Conservation (phyloP, 2,797 vertebrate genomes). For the Sphenopsis melanotis region DNA sequence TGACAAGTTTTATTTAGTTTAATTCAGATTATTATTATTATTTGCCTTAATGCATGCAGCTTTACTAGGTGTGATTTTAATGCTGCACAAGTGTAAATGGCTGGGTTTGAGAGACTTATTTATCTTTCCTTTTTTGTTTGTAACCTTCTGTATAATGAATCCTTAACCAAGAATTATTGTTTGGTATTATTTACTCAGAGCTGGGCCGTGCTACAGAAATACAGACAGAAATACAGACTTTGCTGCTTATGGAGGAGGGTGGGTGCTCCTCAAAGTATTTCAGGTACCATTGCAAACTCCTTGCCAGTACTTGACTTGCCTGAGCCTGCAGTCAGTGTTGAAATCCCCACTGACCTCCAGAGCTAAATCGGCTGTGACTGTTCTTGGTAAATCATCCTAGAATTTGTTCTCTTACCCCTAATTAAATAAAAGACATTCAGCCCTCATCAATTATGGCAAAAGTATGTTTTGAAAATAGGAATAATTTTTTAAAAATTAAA, state of each 20-base stretch:
- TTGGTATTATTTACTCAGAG: constrained; percentile 19
- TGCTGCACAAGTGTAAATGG: constrained; percentile 50
- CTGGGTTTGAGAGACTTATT: constrained; percentile 49
- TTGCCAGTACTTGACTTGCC: not conserved
- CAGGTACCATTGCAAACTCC: not conserved
- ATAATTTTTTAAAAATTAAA: rapidly evolving
- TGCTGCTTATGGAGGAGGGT: not conserved
- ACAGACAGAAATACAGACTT: not conserved
- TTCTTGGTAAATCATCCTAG: not conserved
- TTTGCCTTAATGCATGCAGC: not conserved
- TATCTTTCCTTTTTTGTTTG: not conserved
- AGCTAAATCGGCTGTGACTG: not conserved
- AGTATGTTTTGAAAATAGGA: not conserved
- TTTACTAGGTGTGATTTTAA: constrained; percentile 68
- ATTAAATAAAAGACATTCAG: not conserved
- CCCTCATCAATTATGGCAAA: not conserved
- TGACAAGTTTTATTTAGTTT: constrained; percentile 69
- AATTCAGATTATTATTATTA: constrained; percentile 59
- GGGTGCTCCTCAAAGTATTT: not conserved
- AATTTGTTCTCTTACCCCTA: not conserved
- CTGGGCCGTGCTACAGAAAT: not conserved
- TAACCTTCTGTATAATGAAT: constrained; percentile 43
- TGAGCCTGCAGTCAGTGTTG: not conserved
- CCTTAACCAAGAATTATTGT: constrained; percentile 41
- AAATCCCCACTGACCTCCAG: not conserved